These are phyloP conservation scores for Chlorodrepanis virens DNA, from an alignment of 2,113 vertebrate genomes.

Conservation along the genomic window DNA sequence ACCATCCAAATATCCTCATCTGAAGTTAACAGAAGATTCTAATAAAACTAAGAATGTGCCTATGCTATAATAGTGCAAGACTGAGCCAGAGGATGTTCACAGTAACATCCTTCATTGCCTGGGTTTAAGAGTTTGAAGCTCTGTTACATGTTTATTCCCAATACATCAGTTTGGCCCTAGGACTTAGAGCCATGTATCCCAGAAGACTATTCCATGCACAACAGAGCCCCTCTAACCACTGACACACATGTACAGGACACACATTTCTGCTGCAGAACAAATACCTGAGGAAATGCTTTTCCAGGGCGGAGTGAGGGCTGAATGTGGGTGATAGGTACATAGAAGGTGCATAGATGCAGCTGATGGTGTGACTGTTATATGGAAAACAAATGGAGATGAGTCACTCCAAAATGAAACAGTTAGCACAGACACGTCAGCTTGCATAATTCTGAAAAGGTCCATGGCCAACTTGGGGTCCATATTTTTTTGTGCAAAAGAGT, in stretches of 20 bases:
- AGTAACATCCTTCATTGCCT: background rate
- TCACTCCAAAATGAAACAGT: background rate
- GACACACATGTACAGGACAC: background rate
- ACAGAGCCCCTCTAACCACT: background rate
- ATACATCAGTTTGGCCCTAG: background rate
- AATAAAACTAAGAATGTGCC: background rate
- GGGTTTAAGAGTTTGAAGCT: background rate
- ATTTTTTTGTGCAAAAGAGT: background rate
- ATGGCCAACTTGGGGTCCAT: background rate
- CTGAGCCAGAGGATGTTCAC: background rate
- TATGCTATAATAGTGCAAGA: background rate
- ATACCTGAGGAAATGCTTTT: background rate
- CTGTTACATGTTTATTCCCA: background rate
- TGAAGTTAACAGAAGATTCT: constrained; percentile 27
- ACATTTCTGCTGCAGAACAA: background rate
- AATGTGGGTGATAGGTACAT: background rate
- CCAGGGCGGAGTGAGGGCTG: background rate
- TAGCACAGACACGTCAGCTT: background rate
- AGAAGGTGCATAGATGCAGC: background rate
- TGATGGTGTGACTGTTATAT: background rate
- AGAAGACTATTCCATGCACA: background rate
- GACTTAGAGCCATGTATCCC: background rate
- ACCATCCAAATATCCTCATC: constrained; percentile 1
- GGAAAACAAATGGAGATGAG: background rate
- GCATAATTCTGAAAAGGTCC: background rate